Conservation (phyloP, 1,140 invertebrate species). For the Psilanteris sp. region DNA sequence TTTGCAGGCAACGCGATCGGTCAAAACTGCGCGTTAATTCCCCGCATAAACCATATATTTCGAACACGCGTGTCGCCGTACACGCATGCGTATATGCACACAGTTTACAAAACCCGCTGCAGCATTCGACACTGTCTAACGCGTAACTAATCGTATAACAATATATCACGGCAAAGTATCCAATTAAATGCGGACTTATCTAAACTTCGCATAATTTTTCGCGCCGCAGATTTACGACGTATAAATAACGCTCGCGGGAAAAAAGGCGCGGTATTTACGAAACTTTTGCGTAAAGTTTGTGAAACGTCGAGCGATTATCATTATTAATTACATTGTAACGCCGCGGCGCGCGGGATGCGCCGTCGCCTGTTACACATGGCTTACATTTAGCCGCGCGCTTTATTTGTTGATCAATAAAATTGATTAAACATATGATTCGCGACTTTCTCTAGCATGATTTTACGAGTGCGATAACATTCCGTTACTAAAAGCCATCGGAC, state of each 20-base stretch:
- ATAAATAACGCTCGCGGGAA: conserved; percentile 24
- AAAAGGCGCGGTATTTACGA: conserved; percentile 7
- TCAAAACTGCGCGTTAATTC: too few species aligned
- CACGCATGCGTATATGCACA: too few species aligned
- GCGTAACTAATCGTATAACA: conserved; percentile 15
- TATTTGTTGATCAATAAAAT: conserved; percentile 55
- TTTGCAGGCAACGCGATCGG: too few species aligned
- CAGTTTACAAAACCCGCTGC: too few species aligned
- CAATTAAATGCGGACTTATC: conserved; percentile 36
- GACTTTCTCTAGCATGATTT: conserved; percentile 42
- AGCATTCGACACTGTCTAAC: too few species aligned
- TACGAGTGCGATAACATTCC: conserved; percentile 51
- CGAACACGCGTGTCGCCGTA: too few species aligned
- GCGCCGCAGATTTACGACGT: conserved; percentile 25
- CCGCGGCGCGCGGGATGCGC: conserved; percentile 26
- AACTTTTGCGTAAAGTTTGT: conserved; percentile 7
- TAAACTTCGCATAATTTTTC: conserved; percentile 19
- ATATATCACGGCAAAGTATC: conserved; percentile 20
- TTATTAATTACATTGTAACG: conserved; percentile 48
- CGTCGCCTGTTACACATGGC: conserved; percentile 10
- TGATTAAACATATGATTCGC: conserved; percentile 47
- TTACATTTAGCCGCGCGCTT: conserved; percentile 19
- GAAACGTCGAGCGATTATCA: conserved; percentile 6
- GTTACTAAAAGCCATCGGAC: conserved; percentile 38
- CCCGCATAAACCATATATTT: too few species aligned